phyloP scores from a whole-genome alignment of 2,113 vertebrate genomes.

The Callipepla squamata region DNA sequence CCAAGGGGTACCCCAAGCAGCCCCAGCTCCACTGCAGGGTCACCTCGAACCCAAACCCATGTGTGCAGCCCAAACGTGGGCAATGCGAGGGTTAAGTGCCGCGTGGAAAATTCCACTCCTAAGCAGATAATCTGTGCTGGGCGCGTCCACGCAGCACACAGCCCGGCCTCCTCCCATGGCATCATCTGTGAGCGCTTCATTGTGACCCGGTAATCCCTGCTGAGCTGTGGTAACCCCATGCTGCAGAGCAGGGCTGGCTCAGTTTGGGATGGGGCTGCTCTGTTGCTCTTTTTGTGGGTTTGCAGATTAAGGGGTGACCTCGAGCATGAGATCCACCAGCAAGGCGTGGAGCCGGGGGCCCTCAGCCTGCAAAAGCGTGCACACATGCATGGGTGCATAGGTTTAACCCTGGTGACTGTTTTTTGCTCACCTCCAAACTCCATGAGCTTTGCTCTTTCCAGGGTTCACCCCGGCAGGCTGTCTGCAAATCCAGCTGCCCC shows the following conservation, averaged over 20 bases:
- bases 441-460: neutral
- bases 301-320: neutral
- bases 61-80: neutral
- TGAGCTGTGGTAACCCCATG: constrained; percentile 14
- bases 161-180: constrained; percentile 45
- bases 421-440: neutral
- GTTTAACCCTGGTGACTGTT: constrained; percentile 1
- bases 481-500: neutral
- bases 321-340: neutral
- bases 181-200: constrained; percentile 50
- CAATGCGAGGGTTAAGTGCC: constrained; percentile 30
- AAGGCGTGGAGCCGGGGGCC: neutral
- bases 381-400: fast-evolving
- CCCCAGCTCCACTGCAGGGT: neutral
- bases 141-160: constrained; percentile 9
- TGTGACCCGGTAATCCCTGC: constrained; percentile 42
- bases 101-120: constrained; percentile 63
- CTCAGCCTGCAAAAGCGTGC: neutral
- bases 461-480: neutral
- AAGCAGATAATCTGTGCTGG: constrained; percentile 68
- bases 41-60: fast-evolving
- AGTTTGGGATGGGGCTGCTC: neutral
- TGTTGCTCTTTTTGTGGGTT: neutral
- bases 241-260: neutral
- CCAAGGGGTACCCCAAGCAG: fast-evolving